Evolutionary conservation across 2,797 vertebrate genomes (phyloP), one percentile per base, ranked within the genome.

Genomic region (Bradypodion ventrale): DNA sequence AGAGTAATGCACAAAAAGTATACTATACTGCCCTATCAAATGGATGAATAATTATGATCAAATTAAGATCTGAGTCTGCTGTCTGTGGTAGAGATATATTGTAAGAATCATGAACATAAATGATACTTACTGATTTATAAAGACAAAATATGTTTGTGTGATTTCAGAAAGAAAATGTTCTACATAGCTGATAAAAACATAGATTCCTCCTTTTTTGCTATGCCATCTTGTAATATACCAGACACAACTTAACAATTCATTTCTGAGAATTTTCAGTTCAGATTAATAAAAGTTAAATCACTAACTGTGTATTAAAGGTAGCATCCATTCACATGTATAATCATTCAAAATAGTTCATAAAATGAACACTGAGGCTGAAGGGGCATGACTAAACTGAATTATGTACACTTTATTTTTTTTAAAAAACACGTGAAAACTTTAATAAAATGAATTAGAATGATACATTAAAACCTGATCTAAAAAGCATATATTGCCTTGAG

Each of bases 281-380:
- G 2, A 10, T 85, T 83, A 87, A 85, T 80, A 89, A 87, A 87
- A 88, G 13, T 46, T 37, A 37, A 90, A 23, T 49, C 16, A 70
- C 25, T 49, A 37, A 49, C 0, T n/a, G 40, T 29, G 25, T 79
- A 80, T 46, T 85, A 21, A 37, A 85, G 56, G 27, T 21, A 88
- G 65, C n/a, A n/a, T 78, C 60, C 25, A 80, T 76, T 86, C 27
- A 87, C 78, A 21, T 78, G 75, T 37, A 91, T 70, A 87, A 87
- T 88, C 70, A 66, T 35, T 91, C 75, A 32, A 40, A 92, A 88
- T 46, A 89, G 78, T 87, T 90, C 32, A 88, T 91, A 62, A 91
- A 92, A 86, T 35, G n/a, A 49, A 21, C 16, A 16, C 8, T 21
- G 63, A 44, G 44, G 60, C 21, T 74, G 10, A 32, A 21, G 44